Evolutionary conservation across 2,113 vertebrate genomes (phyloP).

Genomic region (Pantherophis guttatus): DNA sequence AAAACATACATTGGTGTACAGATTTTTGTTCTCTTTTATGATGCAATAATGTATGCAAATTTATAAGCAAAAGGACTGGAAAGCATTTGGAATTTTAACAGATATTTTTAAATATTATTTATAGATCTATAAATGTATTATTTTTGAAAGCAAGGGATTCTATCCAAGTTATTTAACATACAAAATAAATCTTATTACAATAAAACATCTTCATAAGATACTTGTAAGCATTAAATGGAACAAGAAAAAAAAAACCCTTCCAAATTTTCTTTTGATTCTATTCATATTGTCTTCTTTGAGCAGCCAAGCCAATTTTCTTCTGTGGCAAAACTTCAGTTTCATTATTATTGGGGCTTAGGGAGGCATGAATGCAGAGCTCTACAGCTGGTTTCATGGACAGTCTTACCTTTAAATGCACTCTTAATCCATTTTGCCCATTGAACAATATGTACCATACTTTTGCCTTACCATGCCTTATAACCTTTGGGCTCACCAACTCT

Average conservation of each 20-base stretch:
- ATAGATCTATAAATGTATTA: not conserved
- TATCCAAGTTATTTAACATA: not conserved
- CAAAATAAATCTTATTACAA: not conserved
- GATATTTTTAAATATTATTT: not conserved
- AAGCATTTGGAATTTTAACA: not conserved
- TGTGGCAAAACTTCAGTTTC: not conserved
- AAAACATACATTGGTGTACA: not conserved
- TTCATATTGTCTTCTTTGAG: not conserved
- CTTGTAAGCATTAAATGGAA: not conserved
- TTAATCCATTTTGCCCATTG: not conserved
- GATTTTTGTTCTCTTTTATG: not conserved
- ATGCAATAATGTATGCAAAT: not conserved
- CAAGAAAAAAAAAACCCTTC: not conserved
- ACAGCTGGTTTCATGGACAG: not conserved
- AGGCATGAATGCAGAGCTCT: not conserved
- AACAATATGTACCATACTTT: not conserved
- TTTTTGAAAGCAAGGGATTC: not conserved
- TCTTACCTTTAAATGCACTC: not conserved
- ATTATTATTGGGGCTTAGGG: not conserved
- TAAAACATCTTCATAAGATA: not conserved
- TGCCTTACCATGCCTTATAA: not conserved
- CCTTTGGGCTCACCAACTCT: not conserved
- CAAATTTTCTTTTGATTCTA: not conserved
- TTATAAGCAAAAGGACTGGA: not conserved
- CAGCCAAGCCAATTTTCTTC: not conserved